Evolutionary conservation across 2,888 invertebrate species (phyloP).

Genomic region (Xiphydria camelus): DNA sequence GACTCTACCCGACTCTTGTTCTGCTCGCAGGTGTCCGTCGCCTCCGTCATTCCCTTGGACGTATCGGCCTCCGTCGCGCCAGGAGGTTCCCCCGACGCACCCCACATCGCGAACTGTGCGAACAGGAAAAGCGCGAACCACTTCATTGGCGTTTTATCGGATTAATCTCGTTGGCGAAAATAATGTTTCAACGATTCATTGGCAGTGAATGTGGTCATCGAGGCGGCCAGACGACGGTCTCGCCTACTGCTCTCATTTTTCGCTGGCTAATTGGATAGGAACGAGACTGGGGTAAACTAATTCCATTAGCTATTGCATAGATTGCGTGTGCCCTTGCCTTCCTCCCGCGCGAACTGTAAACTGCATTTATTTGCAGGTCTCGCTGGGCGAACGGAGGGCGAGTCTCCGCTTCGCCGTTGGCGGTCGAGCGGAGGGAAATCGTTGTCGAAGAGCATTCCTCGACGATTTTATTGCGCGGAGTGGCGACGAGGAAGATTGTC

Average conservation of each 20-base stretch:
- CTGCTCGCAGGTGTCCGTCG: constrained; percentile 41
- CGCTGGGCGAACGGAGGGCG: no score
- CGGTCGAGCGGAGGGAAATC: no score
- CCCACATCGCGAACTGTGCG: constrained; percentile 51
- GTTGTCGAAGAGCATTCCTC: no score
- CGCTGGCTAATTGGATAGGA: constrained; percentile 52
- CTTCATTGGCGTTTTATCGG: constrained; percentile 36
- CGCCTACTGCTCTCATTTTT: constrained; percentile 52
- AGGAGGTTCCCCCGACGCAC: constrained; percentile 44
- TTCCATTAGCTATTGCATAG: constrained; percentile 44
- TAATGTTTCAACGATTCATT: constrained; percentile 35
- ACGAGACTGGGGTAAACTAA: constrained; percentile 52
- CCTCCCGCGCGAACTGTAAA: no score
- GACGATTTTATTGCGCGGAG: no score
- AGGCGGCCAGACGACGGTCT: constrained; percentile 41
- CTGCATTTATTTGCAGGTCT: no score
- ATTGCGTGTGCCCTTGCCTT: no score
- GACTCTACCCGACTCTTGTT: constrained; percentile 45
- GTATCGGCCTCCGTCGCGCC: constrained; percentile 38
- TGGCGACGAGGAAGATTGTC: no score
- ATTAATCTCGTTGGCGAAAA: constrained; percentile 5
- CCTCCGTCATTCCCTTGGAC: constrained; percentile 29
- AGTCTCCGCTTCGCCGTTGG: no score
- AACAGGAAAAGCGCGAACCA: constrained; percentile 45
- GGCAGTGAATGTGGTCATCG: constrained; percentile 51